phyloP scores from a whole-genome alignment of 2,113 vertebrate genomes.

The Leucopsar rothschildi region DNA sequence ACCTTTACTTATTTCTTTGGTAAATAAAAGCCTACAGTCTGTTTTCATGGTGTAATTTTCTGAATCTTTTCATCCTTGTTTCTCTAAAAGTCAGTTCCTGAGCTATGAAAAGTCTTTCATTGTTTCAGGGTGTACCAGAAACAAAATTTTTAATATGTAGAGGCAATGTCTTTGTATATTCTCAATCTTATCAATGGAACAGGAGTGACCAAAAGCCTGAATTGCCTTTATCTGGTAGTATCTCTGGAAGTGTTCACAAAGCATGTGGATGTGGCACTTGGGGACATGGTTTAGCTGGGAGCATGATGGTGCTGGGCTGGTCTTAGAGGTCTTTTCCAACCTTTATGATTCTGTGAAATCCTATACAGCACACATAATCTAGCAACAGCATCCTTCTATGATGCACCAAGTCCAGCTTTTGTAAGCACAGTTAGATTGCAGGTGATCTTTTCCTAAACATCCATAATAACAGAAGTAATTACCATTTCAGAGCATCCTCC shows the following conservation, averaged over 20 bases:
- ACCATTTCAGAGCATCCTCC: background rate
- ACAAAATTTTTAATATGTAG: background rate
- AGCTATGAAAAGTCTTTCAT: background rate
- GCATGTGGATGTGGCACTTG: background rate
- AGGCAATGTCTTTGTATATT: background rate
- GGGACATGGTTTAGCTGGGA: background rate
- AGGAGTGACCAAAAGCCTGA: background rate
- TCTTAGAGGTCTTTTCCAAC: background rate
- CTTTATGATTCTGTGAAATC: background rate
- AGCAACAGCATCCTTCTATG: background rate
- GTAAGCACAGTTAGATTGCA: background rate
- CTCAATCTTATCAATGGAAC: background rate
- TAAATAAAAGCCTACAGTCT: background rate
- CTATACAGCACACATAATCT: background rate
- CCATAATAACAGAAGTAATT: conserved; percentile 25
- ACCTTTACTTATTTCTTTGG: background rate
- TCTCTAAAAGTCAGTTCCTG: background rate
- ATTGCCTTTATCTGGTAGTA: background rate
- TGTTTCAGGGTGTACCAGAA: background rate
- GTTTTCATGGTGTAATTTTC: background rate
- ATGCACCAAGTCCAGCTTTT: background rate
- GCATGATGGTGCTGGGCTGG: background rate
- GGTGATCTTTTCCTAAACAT: conserved; percentile 13
- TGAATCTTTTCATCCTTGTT: background rate
- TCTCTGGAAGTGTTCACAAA: background rate